Percentiles rank a stretch among this genome's conserved stretches.
phyloP scores from a whole-genome alignment of 92 coral and sea anemone species.

The Pocillopora meandrina region DNA sequence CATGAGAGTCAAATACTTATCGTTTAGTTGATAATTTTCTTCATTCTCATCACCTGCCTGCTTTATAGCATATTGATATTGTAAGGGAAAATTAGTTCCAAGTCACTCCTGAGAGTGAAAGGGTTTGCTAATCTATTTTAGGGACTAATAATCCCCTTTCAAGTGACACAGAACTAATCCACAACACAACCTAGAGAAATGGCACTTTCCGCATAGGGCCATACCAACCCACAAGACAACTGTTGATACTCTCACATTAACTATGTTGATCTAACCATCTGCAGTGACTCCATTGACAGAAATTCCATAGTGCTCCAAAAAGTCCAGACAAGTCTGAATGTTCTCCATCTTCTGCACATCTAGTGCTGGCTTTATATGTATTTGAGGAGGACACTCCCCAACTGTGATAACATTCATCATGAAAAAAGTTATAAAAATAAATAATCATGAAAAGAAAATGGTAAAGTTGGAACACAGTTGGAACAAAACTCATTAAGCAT shows the following conservation, averaged over 20 bases:
- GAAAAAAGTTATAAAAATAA: background rate
- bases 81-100: no score
- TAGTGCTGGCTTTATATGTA: conserved; percentile 78
- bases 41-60: no score
- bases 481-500: background rate
- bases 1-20: no score
- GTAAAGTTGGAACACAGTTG: background rate
- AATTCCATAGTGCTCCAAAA: conserved; percentile 56
- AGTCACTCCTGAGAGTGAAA: no score
- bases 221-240: background rate
- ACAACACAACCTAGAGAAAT: no score
- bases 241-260: no score
- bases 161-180: background rate
- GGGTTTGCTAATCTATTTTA: background rate
- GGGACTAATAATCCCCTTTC: background rate
- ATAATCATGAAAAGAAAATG: background rate
- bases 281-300: conserved; percentile 57
- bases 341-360: conserved; percentile 81
- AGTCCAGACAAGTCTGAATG: conserved; percentile 67
- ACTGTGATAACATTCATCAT: conserved; percentile 20
- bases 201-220: no score
- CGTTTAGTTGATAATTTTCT: no score
- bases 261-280: conserved; percentile 48
- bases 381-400: conserved; percentile 60
- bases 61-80: no score